Conservation (phyloP, 2,113 vertebrate genomes). For the Tor tambroides region DNA sequence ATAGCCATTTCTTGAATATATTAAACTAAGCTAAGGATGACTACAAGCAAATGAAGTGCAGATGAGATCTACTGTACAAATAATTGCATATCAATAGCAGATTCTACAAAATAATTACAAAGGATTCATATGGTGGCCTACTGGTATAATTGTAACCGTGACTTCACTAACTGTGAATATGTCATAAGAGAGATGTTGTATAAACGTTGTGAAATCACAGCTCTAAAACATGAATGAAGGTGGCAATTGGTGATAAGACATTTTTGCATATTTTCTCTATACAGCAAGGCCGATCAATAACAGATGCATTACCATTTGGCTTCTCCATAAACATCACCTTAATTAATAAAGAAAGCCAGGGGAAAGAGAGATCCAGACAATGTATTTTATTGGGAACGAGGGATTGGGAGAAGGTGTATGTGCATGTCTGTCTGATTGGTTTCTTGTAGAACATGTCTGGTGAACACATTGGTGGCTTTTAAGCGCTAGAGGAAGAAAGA, state of each 20-base stretch:
- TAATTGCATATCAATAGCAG: neutral
- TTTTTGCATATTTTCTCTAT: neutral
- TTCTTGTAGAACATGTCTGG: constrained; percentile 38
- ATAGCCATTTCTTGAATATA: neutral
- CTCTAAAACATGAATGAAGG: neutral
- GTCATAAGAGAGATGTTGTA: neutral
- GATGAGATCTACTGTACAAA: constrained; percentile 5
- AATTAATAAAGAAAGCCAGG: constrained; percentile 24
- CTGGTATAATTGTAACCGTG: neutral
- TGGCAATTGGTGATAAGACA: neutral
- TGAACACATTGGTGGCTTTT: constrained; percentile 38
- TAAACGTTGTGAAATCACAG: neutral
- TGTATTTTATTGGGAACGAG: constrained; percentile 42
- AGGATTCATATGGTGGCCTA: neutral
- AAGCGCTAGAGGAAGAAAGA: constrained; percentile 14
- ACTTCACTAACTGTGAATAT: neutral
- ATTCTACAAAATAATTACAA: constrained; percentile 23
- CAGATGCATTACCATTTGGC: constrained; percentile 4
- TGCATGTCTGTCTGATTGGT: constrained; percentile 1
- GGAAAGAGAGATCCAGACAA: constrained; percentile 36
- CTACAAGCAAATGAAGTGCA: neutral
- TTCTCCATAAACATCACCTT: neutral
- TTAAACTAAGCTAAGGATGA: neutral
- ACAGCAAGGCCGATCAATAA: neutral
- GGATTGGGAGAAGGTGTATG: neutral